A percentile compares a stretch with the other conserved stretches of the same genome.
Evolutionary conservation across 2,113 vertebrate species (phyloP).

Genomic region (Grammomys surdaster): DNA sequence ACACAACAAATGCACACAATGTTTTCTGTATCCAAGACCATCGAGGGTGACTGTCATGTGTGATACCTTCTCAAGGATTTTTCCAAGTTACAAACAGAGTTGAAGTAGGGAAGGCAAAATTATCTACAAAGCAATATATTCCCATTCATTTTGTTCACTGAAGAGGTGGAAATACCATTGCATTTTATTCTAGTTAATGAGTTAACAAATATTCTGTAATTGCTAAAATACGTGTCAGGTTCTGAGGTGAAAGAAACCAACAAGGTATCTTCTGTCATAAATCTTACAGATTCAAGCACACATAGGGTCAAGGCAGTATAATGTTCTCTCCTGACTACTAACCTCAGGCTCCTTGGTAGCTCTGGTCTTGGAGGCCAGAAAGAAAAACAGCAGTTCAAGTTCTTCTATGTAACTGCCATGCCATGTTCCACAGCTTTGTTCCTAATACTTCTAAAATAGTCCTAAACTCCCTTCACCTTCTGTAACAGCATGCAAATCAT

Average conservation of each 20-base stretch:
- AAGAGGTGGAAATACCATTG: neutral
- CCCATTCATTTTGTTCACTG: neutral
- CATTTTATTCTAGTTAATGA: neutral
- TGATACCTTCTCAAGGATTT: neutral
- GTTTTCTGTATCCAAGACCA: neutral
- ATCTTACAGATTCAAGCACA: neutral
- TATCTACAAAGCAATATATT: neutral
- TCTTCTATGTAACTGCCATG: neutral
- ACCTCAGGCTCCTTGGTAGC: neutral
- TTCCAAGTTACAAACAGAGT: neutral
- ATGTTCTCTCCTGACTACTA: neutral
- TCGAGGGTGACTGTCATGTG: neutral
- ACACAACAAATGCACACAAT: too few relatives aligned
- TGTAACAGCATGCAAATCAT: neutral
- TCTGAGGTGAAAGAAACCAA: neutral
- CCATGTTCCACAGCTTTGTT: neutral
- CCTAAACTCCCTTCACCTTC: slow-evolving; percentile 28
- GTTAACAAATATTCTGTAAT: slow-evolving; percentile 34
- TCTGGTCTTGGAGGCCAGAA: neutral
- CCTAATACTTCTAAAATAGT: slow-evolving; percentile 21
- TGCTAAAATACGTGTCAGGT: neutral
- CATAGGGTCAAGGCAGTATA: neutral
- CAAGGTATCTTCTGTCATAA: neutral
- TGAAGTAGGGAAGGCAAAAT: neutral
- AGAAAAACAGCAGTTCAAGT: neutral